Conservation (phyloP, 2,888 invertebrate genomes). For the Diarsia brunnea region DNA sequence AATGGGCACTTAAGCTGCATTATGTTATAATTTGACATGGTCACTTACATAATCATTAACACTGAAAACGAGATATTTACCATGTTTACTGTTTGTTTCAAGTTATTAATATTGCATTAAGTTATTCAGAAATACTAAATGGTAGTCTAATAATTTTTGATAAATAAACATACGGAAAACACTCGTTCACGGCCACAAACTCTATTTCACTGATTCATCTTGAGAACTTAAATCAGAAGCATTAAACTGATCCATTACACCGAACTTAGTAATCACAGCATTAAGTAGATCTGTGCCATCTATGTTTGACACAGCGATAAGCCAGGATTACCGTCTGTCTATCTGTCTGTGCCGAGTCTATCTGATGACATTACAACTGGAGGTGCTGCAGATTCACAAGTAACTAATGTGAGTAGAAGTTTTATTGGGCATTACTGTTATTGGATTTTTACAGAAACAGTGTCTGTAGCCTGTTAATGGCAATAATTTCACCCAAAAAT, state of each 20-base stretch:
- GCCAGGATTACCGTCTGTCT: conserved; percentile 73
- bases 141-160: not conserved
- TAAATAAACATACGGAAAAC: not conserved
- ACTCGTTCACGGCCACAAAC: not conserved
- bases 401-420: not conserved
- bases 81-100: too few relatives aligned
- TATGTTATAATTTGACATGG: too few relatives aligned
- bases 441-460: not conserved
- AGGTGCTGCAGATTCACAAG: conserved; percentile 5
- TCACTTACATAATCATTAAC: too few relatives aligned
- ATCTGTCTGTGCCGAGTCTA: conserved; percentile 67
- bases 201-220: not conserved
- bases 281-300: conserved; percentile 22
- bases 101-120: too few relatives aligned
- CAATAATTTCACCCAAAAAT: not conserved
- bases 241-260: not conserved
- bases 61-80: too few relatives aligned
- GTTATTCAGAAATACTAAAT: not conserved
- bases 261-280: conserved; percentile 5
- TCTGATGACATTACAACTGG: conserved; percentile 73
- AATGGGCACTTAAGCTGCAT: not conserved
- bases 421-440: not conserved
- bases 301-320: conserved; percentile 74
- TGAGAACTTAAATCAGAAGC: not conserved
- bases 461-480: not conserved